A percentile compares a stretch with the other conserved stretches of the same genome.
phyloP scores from a whole-genome alignment of 2,888 invertebrate species.

The Acrobeloides nanus region DNA sequence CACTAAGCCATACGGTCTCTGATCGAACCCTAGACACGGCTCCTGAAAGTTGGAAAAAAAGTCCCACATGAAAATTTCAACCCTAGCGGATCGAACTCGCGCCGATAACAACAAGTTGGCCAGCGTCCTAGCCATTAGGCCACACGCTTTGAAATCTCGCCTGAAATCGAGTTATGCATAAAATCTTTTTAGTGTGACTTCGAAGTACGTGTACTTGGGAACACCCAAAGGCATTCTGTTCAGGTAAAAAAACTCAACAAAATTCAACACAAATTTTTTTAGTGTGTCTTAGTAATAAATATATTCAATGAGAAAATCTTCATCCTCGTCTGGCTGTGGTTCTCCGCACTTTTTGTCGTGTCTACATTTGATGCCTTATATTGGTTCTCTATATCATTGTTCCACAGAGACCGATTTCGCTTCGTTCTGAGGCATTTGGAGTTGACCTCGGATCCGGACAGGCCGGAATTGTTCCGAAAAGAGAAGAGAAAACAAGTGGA shows the following conservation, averaged over 20 bases:
- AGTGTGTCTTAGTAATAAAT: constrained; percentile 53
- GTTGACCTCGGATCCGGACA: constrained; percentile 50
- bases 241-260: too few relatives aligned
- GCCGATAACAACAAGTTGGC: too few relatives aligned
- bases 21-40: too few relatives aligned
- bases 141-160: too few relatives aligned
- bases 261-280: constrained; percentile 4
- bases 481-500: constrained; percentile 53
- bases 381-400: constrained; percentile 51
- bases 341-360: constrained; percentile 47
- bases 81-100: too few relatives aligned
- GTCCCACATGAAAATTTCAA: too few relatives aligned
- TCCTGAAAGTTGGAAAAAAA: too few relatives aligned
- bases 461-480: constrained; percentile 50
- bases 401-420: constrained; percentile 51
- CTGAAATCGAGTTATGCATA: not conserved
- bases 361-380: constrained; percentile 49
- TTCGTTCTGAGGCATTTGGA: constrained; percentile 51
- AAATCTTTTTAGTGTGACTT: constrained; percentile 38
- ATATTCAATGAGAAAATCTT: constrained; percentile 53
- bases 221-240: constrained; percentile 50
- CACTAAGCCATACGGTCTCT: too few relatives aligned
- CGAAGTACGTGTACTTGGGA: constrained; percentile 52
- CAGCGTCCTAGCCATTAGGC: too few relatives aligned
- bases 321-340: constrained; percentile 52